Percentiles rank a stretch among this genome's conserved stretches.
phyloP scores from a whole-genome alignment of 2,888 invertebrate genomes.

The Petrolisthes manimaculis region DNA sequence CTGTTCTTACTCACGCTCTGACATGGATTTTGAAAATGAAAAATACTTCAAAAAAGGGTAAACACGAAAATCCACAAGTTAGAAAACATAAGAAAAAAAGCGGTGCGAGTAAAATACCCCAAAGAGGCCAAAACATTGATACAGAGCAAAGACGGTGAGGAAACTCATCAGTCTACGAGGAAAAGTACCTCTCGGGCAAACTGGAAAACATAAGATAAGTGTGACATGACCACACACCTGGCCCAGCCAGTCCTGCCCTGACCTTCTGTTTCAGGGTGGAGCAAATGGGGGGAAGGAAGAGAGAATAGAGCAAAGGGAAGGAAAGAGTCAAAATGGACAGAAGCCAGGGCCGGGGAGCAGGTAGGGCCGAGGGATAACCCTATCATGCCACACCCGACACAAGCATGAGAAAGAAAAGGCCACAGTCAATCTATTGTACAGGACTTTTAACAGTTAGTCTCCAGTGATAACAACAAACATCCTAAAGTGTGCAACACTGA shows the following conservation, averaged over 20 bases:
- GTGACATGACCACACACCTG: constrained; percentile 26
- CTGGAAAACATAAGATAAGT: constrained; percentile 41
- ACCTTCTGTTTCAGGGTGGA: neutral
- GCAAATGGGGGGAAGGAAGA: neutral
- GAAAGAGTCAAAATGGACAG: neutral
- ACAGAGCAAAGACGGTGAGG: constrained; percentile 45
- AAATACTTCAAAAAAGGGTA: constrained; percentile 9
- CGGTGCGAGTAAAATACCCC: constrained; percentile 48
- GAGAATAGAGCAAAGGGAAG: neutral
- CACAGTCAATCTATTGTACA: constrained; percentile 57
- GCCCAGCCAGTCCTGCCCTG: constrained; percentile 24
- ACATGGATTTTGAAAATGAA: constrained; percentile 2
- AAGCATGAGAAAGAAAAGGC: constrained; percentile 61
- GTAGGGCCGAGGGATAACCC: constrained; percentile 13
- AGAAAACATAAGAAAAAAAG: constrained; percentile 50
- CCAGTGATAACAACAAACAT: constrained; percentile 48
- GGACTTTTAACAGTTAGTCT: constrained; percentile 47
- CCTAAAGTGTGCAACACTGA: constrained; percentile 46
- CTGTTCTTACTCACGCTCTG: constrained; percentile 57
- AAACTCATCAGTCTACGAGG: constrained; percentile 45
- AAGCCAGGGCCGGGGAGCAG: neutral
- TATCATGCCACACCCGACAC: constrained; percentile 42
- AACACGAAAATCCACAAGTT: constrained; percentile 28
- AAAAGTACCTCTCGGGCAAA: constrained; percentile 48
- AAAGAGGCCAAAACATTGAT: constrained; percentile 41